Base-by-base conservation (phyloP, 35 echinoderm and acorn worm genomes). In the Diadema setosum region DNA sequence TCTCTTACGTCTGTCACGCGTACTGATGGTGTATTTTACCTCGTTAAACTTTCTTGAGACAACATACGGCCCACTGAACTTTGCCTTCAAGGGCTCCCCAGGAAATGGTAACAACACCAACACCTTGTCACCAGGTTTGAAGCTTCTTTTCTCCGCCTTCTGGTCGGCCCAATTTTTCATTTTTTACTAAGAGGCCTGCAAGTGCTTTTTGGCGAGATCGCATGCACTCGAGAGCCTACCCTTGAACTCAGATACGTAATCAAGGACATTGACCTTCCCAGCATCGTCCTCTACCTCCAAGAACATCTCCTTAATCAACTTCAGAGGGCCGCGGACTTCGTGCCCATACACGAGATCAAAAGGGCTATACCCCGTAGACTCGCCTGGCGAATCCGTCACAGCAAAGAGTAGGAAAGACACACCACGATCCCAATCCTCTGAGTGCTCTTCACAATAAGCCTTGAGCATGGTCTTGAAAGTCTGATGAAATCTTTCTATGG, bases 281-380 rank as follows among this genome's bases (percentile, higher is more conserved):
- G 43, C 30, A 20, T 50, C 8, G 5, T 45, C 35, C 35, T 5
- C 15, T 6, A 82, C 87, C 4, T 1, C 43, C 7, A 90, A 18
- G 65, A 8, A 85, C 70, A 86, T 85, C 25, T 90, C 83, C 86
- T 86, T 81, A 11, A 90, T 26, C 15, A 94, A 49, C 16, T 63
- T 86, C 31, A 86, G 50, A 25, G 87, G 87, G 1, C 93, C 93
- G 17, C 93, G 63, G n/a, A 90, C 82, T 17, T 33, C 46, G 27
- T 82, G 93, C 5, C 87, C 82, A 82, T 86, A 94, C 40, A 94
- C 93, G 12, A 94, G 70, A 27, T 94, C 87, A 86, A 94, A 94
- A 46, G 93, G 93, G 31, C 69, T 94, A 41, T 86, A 94, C 5
- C 93, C 87, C 18, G 80, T 11, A 3, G 86, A 86, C 21, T 94